Percentiles rank a stretch among this genome's conserved stretches.
Evolutionary conservation across 2,888 invertebrate species (phyloP).

Genomic region (Chesias legatella): DNA sequence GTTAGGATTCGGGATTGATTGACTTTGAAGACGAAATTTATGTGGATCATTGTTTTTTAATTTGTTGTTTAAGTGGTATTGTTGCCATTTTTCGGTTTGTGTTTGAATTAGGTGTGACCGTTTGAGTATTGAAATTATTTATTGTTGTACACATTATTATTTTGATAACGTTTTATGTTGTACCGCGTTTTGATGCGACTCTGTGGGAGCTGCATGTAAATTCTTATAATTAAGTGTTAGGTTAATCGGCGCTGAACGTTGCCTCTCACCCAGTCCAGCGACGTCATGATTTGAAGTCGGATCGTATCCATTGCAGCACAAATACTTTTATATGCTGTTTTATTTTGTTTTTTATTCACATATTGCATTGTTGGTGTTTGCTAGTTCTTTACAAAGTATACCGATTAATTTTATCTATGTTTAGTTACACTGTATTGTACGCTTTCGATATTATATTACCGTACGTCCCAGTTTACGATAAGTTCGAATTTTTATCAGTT

Average conservation of each 20-base stretch:
- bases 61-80: too few relatives aligned
- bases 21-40: too few relatives aligned
- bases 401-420: constrained; percentile 28
- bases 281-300: constrained; percentile 18
- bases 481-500: constrained; percentile 46
- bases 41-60: too few relatives aligned
- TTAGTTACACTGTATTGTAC: constrained; percentile 40
- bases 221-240: constrained; percentile 12
- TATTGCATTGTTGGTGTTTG: constrained; percentile 52
- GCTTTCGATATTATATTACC: constrained; percentile 38
- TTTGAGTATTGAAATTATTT: constrained; percentile 15
- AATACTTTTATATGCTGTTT: constrained; percentile 31
- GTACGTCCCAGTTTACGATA: constrained; percentile 48
- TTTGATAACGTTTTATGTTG: background rate
- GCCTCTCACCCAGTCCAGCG: constrained; percentile 14
- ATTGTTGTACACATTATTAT: constrained; percentile 3
- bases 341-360: constrained; percentile 34
- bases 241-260: constrained; percentile 22
- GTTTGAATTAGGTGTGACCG: too few relatives aligned
- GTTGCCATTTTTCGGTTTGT: constrained; percentile 21
- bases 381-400: constrained; percentile 37
- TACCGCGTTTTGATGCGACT: constrained; percentile 17
- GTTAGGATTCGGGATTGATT: too few relatives aligned
- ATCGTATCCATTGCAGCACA: constrained; percentile 39
- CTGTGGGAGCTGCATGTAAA: constrained; percentile 5